phyloP scores from a whole-genome alignment of 1,140 invertebrate species.

The Neoseiulus cucumeris region DNA sequence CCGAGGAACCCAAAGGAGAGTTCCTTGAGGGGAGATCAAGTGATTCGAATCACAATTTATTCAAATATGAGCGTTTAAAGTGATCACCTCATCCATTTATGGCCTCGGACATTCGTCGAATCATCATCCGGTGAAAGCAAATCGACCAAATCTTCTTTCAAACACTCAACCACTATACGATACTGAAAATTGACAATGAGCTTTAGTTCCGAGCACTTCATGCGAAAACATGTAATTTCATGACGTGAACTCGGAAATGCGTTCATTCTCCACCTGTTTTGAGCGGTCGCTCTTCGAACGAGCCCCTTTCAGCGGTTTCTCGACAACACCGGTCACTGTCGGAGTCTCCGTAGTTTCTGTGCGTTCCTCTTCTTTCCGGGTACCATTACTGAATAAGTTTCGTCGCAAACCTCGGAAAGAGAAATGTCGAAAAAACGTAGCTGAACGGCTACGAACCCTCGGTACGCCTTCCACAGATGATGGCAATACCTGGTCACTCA shows the following conservation, averaged over 20 bases:
- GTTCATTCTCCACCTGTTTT: background rate
- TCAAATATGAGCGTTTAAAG: background rate
- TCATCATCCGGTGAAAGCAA: background rate
- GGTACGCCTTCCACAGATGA: background rate
- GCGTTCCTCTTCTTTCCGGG: background rate
- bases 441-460: background rate
- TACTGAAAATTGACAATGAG: background rate
- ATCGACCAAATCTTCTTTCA: slow-evolving; percentile 1
- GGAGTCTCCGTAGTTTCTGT: background rate
- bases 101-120: background rate
- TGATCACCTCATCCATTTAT: slow-evolving; percentile 2
- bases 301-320: background rate
- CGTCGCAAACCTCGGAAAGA: background rate
- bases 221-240: background rate
- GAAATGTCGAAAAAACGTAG: slow-evolving; percentile 1
- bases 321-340: background rate
- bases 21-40: background rate
- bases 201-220: background rate
- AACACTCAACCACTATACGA: background rate
- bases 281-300: background rate
- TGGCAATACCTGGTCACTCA: background rate
- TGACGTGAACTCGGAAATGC: background rate
- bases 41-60: background rate
- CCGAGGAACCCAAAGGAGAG: background rate
- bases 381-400: slow-evolving; percentile 5